Evolutionary conservation across 2,113 vertebrate genomes (phyloP).

Genomic region (Callopanchax toddi): DNA sequence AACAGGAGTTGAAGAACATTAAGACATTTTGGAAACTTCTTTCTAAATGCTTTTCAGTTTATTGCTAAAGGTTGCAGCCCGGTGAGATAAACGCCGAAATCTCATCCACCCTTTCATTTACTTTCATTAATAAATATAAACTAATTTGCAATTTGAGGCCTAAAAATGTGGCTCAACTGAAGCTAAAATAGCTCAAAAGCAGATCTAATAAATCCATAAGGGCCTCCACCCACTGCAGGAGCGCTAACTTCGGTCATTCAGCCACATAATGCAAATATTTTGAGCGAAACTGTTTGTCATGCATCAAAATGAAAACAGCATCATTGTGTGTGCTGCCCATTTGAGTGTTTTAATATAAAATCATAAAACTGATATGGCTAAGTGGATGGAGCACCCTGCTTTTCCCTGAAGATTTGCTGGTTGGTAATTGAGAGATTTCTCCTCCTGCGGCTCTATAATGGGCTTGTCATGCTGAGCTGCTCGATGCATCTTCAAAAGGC

Average conservation of each 20-base stretch:
- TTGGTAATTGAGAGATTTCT: constrained; percentile 61
- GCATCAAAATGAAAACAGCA: not conserved
- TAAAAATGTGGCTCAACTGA: not conserved
- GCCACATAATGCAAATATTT: not conserved
- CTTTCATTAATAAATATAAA: not conserved
- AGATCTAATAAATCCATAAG: not conserved
- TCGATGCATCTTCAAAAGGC: constrained; percentile 72
- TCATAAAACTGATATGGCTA: constrained; percentile 44
- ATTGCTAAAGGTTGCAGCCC: too few relatives aligned
- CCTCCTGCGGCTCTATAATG: constrained; percentile 62
- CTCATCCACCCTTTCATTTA: not conserved
- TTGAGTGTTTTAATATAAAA: constrained; percentile 32
- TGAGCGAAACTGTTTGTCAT: not conserved
- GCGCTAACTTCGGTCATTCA: not conserved
- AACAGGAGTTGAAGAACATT: too few relatives aligned
- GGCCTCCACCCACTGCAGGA: not conserved
- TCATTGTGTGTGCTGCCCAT: not conserved
- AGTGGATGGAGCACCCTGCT: constrained; percentile 50
- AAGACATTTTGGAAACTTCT: too few relatives aligned
- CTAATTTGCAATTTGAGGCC: not conserved
- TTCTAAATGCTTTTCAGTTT: too few relatives aligned
- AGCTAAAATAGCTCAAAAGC: not conserved
- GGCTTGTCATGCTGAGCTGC: constrained; percentile 70
- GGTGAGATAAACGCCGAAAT: too few relatives aligned
- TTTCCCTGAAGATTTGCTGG: constrained; percentile 39